Base-by-base conservation (phyloP, 2,113 vertebrate genomes). In the Noctilio leporinus region DNA sequence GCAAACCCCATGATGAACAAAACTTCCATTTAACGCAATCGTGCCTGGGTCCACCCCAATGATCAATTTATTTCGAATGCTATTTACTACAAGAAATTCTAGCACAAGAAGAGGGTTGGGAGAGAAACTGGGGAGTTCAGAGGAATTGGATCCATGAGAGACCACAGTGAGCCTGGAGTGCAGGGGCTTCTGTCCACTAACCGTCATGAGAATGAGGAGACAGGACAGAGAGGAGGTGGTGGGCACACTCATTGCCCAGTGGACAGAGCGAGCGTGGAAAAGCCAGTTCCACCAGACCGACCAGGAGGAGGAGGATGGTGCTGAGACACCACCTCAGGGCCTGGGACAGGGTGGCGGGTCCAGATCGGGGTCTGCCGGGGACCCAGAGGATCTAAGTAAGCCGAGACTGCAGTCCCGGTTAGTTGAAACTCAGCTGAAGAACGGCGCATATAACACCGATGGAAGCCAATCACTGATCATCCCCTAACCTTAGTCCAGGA, bases 381-480 rank as follows among this genome's bases (percentile, higher is more conserved):
- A 33, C 30, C 43, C 72, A 76, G 53, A 35, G 47, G n/a, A 33
- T 30, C 22, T 28, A 40, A 35, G 38, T 64, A 40, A 20, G 72
- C 47, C 35, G 55, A 75, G 55, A 17, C 15, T 33, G n/a, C 1
- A 1, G 57, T 62, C 80, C 30, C 59, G 20, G 49, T 8, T 38
- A 28, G 64, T n/a, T 17, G 75, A 55, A 75, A 67, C 10, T 16
- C 49, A 65, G 49, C 49, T 7, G 1, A 16, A 51, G 49, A 20
- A 57, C 0, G 2, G 28, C 14, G 5, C 2, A 28, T 5, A 2
- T 40, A 51, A 57, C 0, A 16, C 49, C 0, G 11, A 80, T 0
- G 7, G 45, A 84, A 77, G 47, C 12, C 6, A 16, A 0, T 0
- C 33, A 19, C 38, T 0, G 10, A 26, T 16, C n/a, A 4, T 14